Percentiles rank a stretch among this genome's conserved stretches.
phyloP scores from a whole-genome alignment of 2,113 vertebrate species.

The Scytalopus superciliaris region DNA sequence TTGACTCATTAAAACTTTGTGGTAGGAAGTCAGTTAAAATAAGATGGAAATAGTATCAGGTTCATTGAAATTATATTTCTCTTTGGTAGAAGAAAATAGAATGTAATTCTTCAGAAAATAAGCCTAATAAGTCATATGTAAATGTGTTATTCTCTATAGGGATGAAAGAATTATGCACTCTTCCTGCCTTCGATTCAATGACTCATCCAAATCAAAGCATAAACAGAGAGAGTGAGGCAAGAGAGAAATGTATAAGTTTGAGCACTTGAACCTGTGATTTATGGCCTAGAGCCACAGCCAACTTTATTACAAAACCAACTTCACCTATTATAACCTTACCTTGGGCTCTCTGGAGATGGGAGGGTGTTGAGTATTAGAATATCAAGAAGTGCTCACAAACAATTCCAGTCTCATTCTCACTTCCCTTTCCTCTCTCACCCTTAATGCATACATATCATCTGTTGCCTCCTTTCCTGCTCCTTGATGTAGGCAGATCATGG shows the following conservation, averaged over 20 bases:
- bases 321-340: constrained; percentile 68
- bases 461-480: constrained; percentile 32
- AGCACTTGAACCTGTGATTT: constrained; percentile 70
- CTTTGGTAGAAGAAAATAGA: constrained; percentile 68
- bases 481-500: neutral
- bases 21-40: constrained; percentile 62
- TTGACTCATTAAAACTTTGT: constrained; percentile 19
- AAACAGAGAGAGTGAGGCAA: constrained; percentile 67
- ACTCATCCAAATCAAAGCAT: constrained; percentile 68
- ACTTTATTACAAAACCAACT: constrained; percentile 76
- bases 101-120: constrained; percentile 54
- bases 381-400: constrained; percentile 55
- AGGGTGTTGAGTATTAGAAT: constrained; percentile 38
- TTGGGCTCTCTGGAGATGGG: constrained; percentile 55
- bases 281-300: constrained; percentile 68
- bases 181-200: constrained; percentile 35
- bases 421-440: neutral
- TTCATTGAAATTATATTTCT: constrained; percentile 57
- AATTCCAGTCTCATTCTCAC: constrained; percentile 23
- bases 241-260: constrained; percentile 56
- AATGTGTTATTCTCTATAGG: neutral
- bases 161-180: constrained; percentile 49
- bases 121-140: constrained; percentile 12
- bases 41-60: constrained; percentile 34
- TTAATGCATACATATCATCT: neutral